These are phyloP conservation scores for Frankliniella fusca DNA, from an alignment of 2,888 invertebrate genomes.

Conservation along the genomic window DNA sequence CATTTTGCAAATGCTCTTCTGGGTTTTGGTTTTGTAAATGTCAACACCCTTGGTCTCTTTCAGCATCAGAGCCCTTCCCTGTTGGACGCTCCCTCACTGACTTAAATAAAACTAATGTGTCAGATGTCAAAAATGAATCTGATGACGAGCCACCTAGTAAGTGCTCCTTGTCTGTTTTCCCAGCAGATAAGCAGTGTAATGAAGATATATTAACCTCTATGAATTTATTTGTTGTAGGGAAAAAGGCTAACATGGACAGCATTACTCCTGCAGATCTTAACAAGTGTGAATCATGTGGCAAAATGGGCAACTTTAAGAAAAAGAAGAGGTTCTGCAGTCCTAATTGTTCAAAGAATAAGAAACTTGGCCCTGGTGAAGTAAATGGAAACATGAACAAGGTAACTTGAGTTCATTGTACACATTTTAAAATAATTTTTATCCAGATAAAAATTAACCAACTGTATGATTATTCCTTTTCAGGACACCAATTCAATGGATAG, in stretches of 20 bases:
- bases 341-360: conserved; percentile 58
- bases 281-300: conserved; percentile 73
- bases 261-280: conserved; percentile 48
- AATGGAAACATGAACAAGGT: background rate
- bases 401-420: background rate
- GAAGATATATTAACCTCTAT: too few relatives aligned
- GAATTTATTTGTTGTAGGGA: conserved; percentile 51
- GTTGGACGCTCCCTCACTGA: conserved; percentile 61
- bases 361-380: background rate
- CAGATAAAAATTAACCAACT: background rate
- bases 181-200: background rate
- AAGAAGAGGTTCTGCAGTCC: conserved; percentile 72
- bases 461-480: background rate
- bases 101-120: conserved; percentile 45
- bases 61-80: conserved; percentile 79
- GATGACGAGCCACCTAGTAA: conserved; percentile 80
- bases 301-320: conserved; percentile 62
- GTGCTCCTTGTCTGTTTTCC: conserved; percentile 42
- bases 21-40: conserved; percentile 27
- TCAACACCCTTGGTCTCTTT: conserved; percentile 34
- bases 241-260: conserved; percentile 47
- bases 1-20: conserved; percentile 1
- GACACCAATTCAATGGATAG: background rate
- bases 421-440: too few relatives aligned
- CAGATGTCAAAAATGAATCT: conserved; percentile 56